Conservation (phyloP, 2,113 vertebrate genomes). For the Argyrosomus japonicus region DNA sequence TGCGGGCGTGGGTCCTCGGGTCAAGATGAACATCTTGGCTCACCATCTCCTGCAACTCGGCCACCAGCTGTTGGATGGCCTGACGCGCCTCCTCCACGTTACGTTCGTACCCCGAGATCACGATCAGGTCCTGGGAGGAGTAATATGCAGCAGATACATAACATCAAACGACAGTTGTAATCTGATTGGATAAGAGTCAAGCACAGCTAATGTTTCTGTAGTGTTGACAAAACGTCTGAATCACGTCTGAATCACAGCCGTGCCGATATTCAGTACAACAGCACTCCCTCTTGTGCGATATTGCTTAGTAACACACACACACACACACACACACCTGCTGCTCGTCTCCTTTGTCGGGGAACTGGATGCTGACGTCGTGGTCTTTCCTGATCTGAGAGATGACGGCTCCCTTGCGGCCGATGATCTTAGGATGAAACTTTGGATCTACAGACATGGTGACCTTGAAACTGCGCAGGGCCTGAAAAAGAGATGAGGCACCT, state of each 20-base stretch:
- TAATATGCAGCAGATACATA: no score
- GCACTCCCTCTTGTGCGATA: no score
- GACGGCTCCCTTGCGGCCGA: constrained; percentile 87
- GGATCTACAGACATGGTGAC: constrained; percentile 85
- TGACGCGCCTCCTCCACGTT: constrained; percentile 84
- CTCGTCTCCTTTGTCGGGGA: constrained; percentile 88
- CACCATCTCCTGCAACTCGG: constrained; percentile 87
- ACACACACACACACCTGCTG: constrained; percentile 80
- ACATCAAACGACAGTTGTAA: no score
- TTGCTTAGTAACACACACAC: not conserved
- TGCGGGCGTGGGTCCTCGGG: constrained; percentile 87
- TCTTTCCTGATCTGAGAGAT: constrained; percentile 89
- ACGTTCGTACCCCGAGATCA: constrained; percentile 86
- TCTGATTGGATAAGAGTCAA: no score
- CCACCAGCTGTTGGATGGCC: constrained; percentile 86
- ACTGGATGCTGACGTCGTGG: constrained; percentile 87
- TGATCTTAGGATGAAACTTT: constrained; percentile 89
- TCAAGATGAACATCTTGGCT: constrained; percentile 86
- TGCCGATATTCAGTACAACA: no score
- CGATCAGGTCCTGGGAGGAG: constrained; percentile 82
- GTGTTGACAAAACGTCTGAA: no score
- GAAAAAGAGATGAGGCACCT: not conserved
- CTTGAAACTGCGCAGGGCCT: constrained; percentile 87
- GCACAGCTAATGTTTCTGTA: no score
- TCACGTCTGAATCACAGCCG: no score